These are phyloP conservation scores for Anoplopoma fimbria DNA, from an alignment of 2,113 vertebrate species.

Conservation along the genomic window DNA sequence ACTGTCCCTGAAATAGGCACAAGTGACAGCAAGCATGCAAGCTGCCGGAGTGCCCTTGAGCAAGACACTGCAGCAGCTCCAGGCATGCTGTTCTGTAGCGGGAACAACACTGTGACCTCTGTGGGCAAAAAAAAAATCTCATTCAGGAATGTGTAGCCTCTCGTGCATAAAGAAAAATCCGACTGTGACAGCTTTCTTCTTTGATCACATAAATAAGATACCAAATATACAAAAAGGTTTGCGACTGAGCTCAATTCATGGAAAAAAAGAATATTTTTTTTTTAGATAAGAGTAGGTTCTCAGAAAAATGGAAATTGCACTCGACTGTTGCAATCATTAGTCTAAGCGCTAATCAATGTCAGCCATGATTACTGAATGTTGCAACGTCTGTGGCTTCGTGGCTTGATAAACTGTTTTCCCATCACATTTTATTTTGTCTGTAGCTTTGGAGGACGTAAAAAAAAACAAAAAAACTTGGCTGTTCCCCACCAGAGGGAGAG, in stretches of 20 bases:
- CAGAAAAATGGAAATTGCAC: conserved; percentile 40
- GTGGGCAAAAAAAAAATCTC: conserved; percentile 13
- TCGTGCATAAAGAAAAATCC: background rate
- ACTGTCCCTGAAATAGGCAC: conserved; percentile 14
- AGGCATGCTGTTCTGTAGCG: conserved; percentile 12
- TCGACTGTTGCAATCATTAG: conserved; percentile 55
- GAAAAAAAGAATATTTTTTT: background rate
- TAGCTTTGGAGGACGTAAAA: conserved; percentile 30
- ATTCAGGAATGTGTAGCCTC: conserved; percentile 6
- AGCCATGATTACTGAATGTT: conserved; percentile 61
- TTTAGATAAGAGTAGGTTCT: conserved; percentile 27
- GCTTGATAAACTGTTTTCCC: conserved; percentile 62
- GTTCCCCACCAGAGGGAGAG: conserved; percentile 58
- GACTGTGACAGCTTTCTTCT: conserved; percentile 23
- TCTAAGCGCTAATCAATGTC: conserved; percentile 68
- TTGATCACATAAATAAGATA: conserved; percentile 38
- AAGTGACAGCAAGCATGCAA: conserved; percentile 28
- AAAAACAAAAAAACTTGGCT: conserved; percentile 24
- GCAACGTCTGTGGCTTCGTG: conserved; percentile 49
- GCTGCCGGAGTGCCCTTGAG: conserved; percentile 35
- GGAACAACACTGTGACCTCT: conserved; percentile 38
- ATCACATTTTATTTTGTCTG: conserved; percentile 66
- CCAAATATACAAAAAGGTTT: background rate
- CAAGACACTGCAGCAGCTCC: conserved; percentile 27
- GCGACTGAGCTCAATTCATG: conserved; percentile 5